A percentile compares a stretch with the other conserved stretches of the same genome.
Evolutionary conservation across 2,113 vertebrate genomes (phyloP).

Genomic region (Halichoerus grypus): DNA sequence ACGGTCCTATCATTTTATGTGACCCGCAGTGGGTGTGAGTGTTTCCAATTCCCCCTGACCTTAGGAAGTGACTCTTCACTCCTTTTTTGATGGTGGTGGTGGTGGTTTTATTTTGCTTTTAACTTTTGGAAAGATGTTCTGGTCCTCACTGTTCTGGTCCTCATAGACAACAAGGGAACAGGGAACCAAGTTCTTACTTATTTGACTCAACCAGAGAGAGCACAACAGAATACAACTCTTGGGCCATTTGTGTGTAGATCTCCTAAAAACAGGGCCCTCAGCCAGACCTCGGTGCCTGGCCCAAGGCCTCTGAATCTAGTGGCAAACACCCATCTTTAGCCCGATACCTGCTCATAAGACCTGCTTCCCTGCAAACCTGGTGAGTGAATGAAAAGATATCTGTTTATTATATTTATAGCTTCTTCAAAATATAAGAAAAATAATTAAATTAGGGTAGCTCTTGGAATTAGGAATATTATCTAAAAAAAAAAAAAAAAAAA

Average conservation of each 20-base stretch:
- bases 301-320: neutral
- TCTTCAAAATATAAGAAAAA: constrained; percentile 33
- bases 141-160: neutral
- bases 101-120: neutral
- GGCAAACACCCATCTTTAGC: neutral
- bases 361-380: no score
- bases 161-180: neutral
- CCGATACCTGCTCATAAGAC: neutral
- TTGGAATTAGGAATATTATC: neutral
- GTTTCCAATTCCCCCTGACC: neutral
- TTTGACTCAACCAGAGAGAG: neutral
- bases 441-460: neutral
- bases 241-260: neutral
- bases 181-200: neutral
- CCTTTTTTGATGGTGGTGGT: neutral
- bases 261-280: neutral
- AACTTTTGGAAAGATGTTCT: neutral
- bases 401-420: neutral
- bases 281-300: neutral
- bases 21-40: neutral
- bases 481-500: neutral
- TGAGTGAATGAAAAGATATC: neutral
- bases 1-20: neutral
- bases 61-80: neutral
- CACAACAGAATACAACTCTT: neutral